These are phyloP conservation scores for Lasiommata megera DNA, from an alignment of 2,888 invertebrate species.

Conservation along the genomic window DNA sequence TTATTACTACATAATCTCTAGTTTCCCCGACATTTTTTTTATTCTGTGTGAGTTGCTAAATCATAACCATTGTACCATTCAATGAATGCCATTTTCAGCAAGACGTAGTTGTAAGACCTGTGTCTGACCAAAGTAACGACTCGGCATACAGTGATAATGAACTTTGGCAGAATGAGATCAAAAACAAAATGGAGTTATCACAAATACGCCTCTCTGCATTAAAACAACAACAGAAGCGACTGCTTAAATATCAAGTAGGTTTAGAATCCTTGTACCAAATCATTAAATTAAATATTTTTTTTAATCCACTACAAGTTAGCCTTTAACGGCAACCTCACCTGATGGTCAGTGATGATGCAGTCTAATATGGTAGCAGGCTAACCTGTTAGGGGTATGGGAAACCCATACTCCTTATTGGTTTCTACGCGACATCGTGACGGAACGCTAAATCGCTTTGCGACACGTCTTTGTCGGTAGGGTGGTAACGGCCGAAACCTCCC, in stretches of 20 bases:
- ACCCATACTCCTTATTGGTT: no score
- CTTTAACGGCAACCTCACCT: no score
- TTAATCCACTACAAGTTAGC: background rate
- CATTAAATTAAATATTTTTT: background rate
- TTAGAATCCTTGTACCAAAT: background rate
- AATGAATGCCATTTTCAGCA: conserved; percentile 41
- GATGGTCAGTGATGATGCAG: no score
- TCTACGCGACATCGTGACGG: no score
- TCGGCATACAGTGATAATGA: conserved; percentile 78
- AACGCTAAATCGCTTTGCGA: no score
- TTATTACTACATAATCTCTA: background rate
- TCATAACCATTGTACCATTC: background rate
- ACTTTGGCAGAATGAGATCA: conserved; percentile 80
- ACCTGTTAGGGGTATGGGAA: no score
- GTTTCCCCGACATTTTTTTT: background rate
- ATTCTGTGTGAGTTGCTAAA: background rate
- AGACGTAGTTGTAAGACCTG: conserved; percentile 72
- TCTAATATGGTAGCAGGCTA: no score
- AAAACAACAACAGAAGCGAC: conserved; percentile 81
- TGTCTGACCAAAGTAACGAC: conserved; percentile 73
- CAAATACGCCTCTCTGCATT: conserved; percentile 80
- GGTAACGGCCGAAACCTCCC: no score
- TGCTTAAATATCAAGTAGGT: conserved; percentile 71
- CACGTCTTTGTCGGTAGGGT: no score
- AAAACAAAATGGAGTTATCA: conserved; percentile 83